Conservation (phyloP, 2,113 vertebrate genomes). For the Elgaria multicarinata region DNA sequence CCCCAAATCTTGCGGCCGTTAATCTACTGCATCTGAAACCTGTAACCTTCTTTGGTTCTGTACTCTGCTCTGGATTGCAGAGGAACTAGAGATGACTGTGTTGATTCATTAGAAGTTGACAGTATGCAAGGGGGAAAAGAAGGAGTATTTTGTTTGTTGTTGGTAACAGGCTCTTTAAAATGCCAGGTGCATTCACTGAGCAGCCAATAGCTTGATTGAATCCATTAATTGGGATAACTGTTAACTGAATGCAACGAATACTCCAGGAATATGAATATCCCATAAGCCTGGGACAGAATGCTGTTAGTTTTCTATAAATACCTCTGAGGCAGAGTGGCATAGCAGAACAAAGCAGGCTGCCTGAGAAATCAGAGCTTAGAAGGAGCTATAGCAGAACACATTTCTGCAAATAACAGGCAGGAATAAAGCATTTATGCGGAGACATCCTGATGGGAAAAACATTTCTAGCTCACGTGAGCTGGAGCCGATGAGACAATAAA, state of each 20-base stretch:
- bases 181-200: slow-evolving; percentile 39
- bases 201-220: slow-evolving; percentile 43
- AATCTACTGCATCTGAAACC: not conserved
- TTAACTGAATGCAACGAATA: slow-evolving; percentile 69
- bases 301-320: slow-evolving; percentile 76
- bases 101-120: slow-evolving; percentile 32
- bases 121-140: slow-evolving; percentile 23
- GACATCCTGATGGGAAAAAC: slow-evolving; percentile 11
- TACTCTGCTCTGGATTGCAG: not conserved
- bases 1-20: not conserved
- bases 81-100: not conserved
- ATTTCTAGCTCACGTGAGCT: slow-evolving; percentile 29
- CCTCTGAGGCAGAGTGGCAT: slow-evolving; percentile 59
- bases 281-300: slow-evolving; percentile 69
- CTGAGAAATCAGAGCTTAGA: slow-evolving; percentile 75
- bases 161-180: slow-evolving; percentile 51
- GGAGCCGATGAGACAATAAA: slow-evolving; percentile 16
- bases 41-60: not conserved
- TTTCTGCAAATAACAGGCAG: slow-evolving; percentile 64
- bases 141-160: slow-evolving; percentile 42
- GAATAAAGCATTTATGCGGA: slow-evolving; percentile 73
- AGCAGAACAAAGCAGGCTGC: slow-evolving; percentile 55
- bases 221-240: slow-evolving; percentile 53
- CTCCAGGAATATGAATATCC: slow-evolving; percentile 59
- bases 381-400: slow-evolving; percentile 70